A percentile compares a stretch with the other conserved stretches of the same genome.
Conservation (phyloP, 2,888 invertebrate species). For the Acanthosepion lycidas region DNA sequence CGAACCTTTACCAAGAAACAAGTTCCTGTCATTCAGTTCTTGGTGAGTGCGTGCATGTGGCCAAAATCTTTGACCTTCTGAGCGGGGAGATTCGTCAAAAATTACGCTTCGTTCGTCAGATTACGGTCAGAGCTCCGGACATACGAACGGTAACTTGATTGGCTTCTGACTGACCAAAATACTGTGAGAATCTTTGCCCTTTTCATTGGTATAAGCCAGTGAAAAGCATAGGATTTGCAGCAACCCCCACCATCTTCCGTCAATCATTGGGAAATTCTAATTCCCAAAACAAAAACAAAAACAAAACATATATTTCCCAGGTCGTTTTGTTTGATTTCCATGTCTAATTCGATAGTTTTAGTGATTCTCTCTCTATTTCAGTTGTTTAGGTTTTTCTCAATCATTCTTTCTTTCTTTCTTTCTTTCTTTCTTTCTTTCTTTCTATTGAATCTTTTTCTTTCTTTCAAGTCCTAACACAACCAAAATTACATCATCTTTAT, state of each 20-base stretch:
- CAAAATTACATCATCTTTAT: too few relatives aligned
- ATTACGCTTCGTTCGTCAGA: conserved; percentile 20
- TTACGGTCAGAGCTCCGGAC: background rate
- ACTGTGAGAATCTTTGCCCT: background rate
- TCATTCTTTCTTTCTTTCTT: background rate
- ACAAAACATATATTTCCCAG: background rate
- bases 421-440: background rate
- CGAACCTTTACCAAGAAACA: background rate
- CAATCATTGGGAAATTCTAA: background rate
- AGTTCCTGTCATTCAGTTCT: background rate
- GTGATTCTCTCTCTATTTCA: background rate
- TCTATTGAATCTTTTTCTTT: background rate
- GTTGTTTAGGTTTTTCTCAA: background rate
- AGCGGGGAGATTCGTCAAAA: background rate
- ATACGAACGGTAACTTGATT: conserved; percentile 8
- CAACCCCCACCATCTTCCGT: background rate
- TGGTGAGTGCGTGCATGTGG: background rate
- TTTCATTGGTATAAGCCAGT: background rate
- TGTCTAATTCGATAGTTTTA: background rate
- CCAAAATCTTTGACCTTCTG: background rate
- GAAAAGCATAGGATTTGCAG: background rate
- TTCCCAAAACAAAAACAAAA: background rate
- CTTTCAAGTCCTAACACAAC: background rate
- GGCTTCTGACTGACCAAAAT: conserved; percentile 17
- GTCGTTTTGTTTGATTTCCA: background rate